Evolutionary conservation across 2,797 vertebrate species (phyloP).

Genomic region (Simalia tracyae): DNA sequence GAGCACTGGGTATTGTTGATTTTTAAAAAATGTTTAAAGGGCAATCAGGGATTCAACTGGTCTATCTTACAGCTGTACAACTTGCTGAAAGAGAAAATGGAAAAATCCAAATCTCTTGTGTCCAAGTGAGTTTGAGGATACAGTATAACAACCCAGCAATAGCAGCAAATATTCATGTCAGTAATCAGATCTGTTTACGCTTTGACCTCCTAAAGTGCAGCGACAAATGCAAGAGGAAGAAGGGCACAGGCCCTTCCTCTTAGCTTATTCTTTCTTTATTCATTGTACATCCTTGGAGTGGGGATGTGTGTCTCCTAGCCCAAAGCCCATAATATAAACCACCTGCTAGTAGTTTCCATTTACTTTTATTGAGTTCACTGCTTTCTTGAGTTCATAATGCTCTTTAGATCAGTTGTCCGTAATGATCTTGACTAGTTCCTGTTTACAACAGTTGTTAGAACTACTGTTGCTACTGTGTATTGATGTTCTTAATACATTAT

Average conservation of each 20-base stretch:
- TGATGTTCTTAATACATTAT: not conserved
- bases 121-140: conserved; percentile 54
- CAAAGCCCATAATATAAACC: not conserved
- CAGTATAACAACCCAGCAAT: conserved; percentile 54
- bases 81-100: conserved; percentile 49
- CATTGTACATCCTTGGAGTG: not conserved
- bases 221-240: conserved; percentile 34
- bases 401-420: not conserved
- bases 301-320: not conserved
- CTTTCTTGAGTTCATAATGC: not conserved
- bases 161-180: conserved; percentile 58
- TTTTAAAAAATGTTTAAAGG: conserved; percentile 11
- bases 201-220: conserved; percentile 39
- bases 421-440: not conserved
- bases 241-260: not conserved
- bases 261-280: not conserved
- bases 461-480: not conserved
- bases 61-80: conserved; percentile 39
- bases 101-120: conserved; percentile 49
- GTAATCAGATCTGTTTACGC: conserved; percentile 47
- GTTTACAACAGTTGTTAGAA: conserved; percentile 17
- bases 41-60: not conserved
- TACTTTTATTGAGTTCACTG: not conserved
- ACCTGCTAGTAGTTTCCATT: not conserved
- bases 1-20: not conserved